Conservation (phyloP, 2,888 invertebrate genomes). For the Parnassius orleans region DNA sequence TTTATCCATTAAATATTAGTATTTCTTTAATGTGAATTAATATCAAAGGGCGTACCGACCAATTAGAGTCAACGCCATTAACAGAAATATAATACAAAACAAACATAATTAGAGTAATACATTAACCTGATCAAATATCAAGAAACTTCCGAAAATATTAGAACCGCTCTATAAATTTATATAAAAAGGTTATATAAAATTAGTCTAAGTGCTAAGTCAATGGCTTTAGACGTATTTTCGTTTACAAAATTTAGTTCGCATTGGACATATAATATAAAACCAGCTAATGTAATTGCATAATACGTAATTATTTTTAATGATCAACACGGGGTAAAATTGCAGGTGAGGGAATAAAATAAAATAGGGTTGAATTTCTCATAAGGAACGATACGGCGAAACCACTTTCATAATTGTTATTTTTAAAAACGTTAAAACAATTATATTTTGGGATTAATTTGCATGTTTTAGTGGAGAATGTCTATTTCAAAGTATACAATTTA, state of each 20-base stretch:
- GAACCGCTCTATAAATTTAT: slow-evolving; percentile 19
- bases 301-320: slow-evolving; percentile 12
- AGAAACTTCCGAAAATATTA: slow-evolving; percentile 9
- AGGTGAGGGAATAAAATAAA: slow-evolving; percentile 4
- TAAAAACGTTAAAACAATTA: too few relatives aligned
- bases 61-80: neutral
- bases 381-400: neutral
- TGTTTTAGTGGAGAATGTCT: too few relatives aligned
- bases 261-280: neutral
- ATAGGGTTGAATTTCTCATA: neutral
- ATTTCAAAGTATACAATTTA: too few relatives aligned
- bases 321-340: neutral
- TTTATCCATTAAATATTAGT: too few relatives aligned
- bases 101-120: slow-evolving; percentile 11
- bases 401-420: too few relatives aligned
- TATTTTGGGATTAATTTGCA: too few relatives aligned
- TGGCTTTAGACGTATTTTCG: slow-evolving; percentile 26
- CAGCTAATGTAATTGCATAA: slow-evolving; percentile 3
- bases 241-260: neutral
- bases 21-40: too few relatives aligned
- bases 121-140: slow-evolving; percentile 7
- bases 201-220: slow-evolving; percentile 12
- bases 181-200: neutral
- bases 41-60: too few relatives aligned
- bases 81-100: slow-evolving; percentile 1